Percentiles rank a stretch among this genome's conserved stretches.
Evolutionary conservation across 2,888 invertebrate genomes (phyloP).

Genomic region (Candidula unifasciata): DNA sequence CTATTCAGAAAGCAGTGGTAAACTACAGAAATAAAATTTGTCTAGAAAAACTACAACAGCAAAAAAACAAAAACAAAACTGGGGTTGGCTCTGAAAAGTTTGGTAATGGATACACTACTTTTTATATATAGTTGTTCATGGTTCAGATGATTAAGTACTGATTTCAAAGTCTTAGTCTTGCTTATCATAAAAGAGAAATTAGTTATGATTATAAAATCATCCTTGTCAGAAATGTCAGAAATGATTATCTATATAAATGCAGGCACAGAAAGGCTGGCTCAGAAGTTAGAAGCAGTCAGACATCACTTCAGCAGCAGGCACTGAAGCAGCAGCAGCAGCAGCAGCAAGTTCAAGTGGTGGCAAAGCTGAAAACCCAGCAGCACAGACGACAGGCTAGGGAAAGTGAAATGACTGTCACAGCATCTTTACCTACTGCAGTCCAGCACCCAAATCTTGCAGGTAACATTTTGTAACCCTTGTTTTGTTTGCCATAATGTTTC

Average conservation of each 20-base stretch:
- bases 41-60: too few relatives aligned
- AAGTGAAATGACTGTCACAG: conserved; percentile 8
- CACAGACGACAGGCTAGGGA: background rate
- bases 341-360: conserved; percentile 36
- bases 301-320: conserved; percentile 27
- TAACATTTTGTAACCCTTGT: background rate
- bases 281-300: background rate
- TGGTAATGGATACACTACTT: too few relatives aligned
- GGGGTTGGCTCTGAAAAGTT: too few relatives aligned
- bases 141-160: too few relatives aligned
- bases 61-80: too few relatives aligned
- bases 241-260: background rate
- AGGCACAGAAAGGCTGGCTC: conserved; percentile 25
- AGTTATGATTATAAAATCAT: too few relatives aligned
- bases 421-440: conserved; percentile 38
- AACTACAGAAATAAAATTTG: too few relatives aligned
- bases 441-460: conserved; percentile 49
- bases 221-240: too few relatives aligned
- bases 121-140: too few relatives aligned
- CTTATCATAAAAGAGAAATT: too few relatives aligned
- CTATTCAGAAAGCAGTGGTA: too few relatives aligned
- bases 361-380: conserved; percentile 36
- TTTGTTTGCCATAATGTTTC: background rate
- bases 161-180: too few relatives aligned
- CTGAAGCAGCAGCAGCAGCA: conserved; percentile 25